Conservation (phyloP, 92 coral and sea anemone genomes). For the Phenganax stokvisi region DNA sequence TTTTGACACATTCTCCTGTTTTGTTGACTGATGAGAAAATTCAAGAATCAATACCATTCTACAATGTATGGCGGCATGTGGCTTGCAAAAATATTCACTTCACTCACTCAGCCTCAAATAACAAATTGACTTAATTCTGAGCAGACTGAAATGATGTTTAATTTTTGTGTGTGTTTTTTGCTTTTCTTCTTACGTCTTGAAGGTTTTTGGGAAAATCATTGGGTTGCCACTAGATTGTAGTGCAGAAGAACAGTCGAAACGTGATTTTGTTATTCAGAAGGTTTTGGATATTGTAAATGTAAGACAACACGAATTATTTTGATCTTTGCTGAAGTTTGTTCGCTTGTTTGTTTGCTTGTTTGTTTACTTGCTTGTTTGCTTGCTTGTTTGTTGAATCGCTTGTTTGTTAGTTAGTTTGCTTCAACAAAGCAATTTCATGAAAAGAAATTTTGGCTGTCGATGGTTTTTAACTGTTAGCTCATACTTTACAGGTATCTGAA, state of each 20-base stretch:
- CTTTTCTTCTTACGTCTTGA: slow-evolving; percentile 5
- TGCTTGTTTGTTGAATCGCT: too few species aligned
- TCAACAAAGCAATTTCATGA: too few species aligned
- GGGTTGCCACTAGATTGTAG: too few species aligned
- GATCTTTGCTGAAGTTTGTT: background rate
- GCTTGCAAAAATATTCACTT: background rate
- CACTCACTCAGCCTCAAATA: background rate
- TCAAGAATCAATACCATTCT: slow-evolving; percentile 25
- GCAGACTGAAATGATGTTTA: slow-evolving; percentile 22
- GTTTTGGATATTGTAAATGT: background rate
- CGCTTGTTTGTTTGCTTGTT: background rate
- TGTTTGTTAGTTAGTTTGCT: too few species aligned
- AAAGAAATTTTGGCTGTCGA: too few species aligned
- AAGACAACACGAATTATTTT: background rate
- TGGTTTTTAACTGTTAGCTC: too few species aligned
- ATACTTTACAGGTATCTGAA: background rate
- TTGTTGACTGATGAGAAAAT: background rate
- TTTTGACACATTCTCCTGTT: background rate
- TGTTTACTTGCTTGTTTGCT: background rate
- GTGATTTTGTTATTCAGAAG: background rate
- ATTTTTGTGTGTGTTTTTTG: slow-evolving; percentile 8
- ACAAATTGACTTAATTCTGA: background rate
- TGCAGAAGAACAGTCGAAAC: background rate
- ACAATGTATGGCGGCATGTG: too few species aligned
- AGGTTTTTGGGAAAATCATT: slow-evolving; percentile 10